A percentile compares a stretch with the other conserved stretches of the same genome.
Evolutionary conservation across 1,140 invertebrate genomes (phyloP).

Genomic region (Agrypnia vestita): DNA sequence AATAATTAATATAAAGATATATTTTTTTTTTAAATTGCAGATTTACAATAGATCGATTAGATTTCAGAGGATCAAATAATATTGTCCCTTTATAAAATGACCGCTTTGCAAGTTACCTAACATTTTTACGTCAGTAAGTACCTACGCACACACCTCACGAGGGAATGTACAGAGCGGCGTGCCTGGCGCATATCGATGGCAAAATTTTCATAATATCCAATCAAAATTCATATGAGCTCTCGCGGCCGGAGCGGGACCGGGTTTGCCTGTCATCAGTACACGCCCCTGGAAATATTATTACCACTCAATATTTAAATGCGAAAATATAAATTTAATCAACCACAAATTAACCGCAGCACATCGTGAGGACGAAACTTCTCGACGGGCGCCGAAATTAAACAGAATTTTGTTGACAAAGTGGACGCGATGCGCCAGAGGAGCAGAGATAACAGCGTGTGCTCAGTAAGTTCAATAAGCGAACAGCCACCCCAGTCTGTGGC

Average conservation of each 20-base stretch:
- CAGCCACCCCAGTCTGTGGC: too few relatives aligned
- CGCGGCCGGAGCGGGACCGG: background rate
- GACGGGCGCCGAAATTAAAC: background rate
- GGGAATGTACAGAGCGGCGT: background rate
- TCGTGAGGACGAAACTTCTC: background rate
- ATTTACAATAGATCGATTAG: too few relatives aligned
- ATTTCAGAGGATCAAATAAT: too few relatives aligned
- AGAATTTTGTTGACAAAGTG: background rate
- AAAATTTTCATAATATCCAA: conserved; percentile 45
- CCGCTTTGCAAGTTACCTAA: too few relatives aligned
- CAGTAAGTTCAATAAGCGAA: too few relatives aligned
- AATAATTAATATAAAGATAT: too few relatives aligned
- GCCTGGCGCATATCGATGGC: conserved; percentile 15
- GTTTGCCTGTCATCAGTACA: background rate
- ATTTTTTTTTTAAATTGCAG: too few relatives aligned
- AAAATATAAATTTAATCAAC: conserved; percentile 58
- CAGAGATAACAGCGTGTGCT: too few relatives aligned
- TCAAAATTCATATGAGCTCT: conserved; percentile 33
- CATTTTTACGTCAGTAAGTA: too few relatives aligned
- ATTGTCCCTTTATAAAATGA: too few relatives aligned
- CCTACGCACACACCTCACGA: too few relatives aligned
- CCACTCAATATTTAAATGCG: conserved; percentile 34
- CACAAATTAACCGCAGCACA: conserved; percentile 52
- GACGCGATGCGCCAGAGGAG: background rate
- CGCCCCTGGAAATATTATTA: too few relatives aligned